These are phyloP conservation scores for Spinus pinus DNA, from an alignment of 2,797 vertebrate genomes.

Conservation along the genomic window DNA sequence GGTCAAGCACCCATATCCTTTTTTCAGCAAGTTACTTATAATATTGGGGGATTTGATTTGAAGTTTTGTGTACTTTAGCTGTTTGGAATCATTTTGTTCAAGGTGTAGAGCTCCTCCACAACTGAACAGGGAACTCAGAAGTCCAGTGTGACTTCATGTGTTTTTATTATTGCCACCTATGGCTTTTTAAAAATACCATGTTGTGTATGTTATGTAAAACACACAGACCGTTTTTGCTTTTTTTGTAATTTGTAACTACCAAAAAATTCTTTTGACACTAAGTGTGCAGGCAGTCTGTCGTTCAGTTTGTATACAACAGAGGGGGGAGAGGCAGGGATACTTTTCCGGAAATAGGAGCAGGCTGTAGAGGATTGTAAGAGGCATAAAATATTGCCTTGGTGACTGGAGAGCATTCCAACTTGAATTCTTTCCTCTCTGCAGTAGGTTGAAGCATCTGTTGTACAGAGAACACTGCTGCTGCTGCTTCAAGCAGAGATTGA, in stretches of 20 bases:
- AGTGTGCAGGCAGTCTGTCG: not conserved
- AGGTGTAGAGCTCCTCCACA: not conserved
- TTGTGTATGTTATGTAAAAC: not conserved
- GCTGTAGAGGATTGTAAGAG: not conserved
- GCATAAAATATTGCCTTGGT: not conserved
- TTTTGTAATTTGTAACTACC: not conserved
- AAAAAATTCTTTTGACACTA: not conserved
- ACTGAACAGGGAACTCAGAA: not conserved
- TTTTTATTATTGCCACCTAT: not conserved
- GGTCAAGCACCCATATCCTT: not conserved
- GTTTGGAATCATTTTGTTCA: not conserved
- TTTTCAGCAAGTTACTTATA: not conserved
- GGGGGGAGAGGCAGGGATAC: not conserved
- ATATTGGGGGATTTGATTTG: not conserved
- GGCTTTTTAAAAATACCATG: not conserved
- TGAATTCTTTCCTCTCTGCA: not conserved
- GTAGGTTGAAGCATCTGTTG: not conserved
- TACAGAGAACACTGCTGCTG: not conserved
- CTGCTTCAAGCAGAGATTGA: not conserved
- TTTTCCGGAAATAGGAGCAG: not conserved
- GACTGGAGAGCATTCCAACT: not conserved
- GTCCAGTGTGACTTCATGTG: not conserved
- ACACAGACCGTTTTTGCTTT: fast-evolving
- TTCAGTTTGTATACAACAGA: not conserved
- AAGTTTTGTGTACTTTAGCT: not conserved